Evolutionary conservation across 2,113 vertebrate species (phyloP).

Genomic region (Equus przewalskii): DNA sequence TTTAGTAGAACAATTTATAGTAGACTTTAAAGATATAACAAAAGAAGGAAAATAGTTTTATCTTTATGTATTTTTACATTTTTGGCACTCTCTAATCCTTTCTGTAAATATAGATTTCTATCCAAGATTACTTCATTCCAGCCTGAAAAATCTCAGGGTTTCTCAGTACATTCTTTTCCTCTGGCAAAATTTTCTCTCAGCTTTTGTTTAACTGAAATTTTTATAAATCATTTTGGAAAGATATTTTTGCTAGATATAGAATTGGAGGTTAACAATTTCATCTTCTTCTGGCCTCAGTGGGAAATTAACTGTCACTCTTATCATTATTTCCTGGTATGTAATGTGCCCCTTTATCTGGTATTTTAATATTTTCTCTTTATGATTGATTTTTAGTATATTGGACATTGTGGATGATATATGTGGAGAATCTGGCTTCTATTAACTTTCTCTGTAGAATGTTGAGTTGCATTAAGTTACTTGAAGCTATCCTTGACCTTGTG

Average conservation of each 20-base stretch:
- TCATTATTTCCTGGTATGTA: background rate
- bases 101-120: background rate
- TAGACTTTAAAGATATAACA: background rate
- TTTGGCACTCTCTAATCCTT: background rate
- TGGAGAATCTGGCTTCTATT: background rate
- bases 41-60: background rate
- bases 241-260: background rate
- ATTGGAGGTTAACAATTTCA: background rate
- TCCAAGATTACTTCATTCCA: background rate
- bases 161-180: background rate
- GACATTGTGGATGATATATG: background rate
- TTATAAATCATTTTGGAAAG: background rate
- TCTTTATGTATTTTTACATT: background rate
- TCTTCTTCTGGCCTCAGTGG: background rate
- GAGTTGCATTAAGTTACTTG: background rate
- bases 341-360: background rate
- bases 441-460: background rate
- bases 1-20: constrained; percentile 1
- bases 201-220: background rate
- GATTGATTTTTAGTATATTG: background rate
- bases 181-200: background rate
- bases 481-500: background rate
- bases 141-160: background rate
- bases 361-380: background rate
- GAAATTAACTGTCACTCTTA: background rate